Percentiles rank a stretch among this genome's conserved stretches.
These are phyloP conservation scores for Pediacus dermestoides DNA, from an alignment of 2,888 invertebrate species.

Conservation along the genomic window DNA sequence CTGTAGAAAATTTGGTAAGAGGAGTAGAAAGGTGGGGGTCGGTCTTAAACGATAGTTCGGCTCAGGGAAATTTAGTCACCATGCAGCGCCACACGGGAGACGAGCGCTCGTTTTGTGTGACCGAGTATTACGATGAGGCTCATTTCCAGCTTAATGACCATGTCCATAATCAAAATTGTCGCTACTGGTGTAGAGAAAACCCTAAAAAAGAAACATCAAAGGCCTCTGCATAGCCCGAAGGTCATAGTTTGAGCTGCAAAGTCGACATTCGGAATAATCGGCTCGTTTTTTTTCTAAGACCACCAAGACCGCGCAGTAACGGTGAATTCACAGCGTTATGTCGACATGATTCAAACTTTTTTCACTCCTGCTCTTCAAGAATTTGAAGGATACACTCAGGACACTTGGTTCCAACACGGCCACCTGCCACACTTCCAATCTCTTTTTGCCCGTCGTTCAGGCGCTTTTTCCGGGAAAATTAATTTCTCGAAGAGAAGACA, in stretches of 20 bases:
- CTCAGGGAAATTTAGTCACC: no score
- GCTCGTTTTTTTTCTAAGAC: constrained; percentile 14
- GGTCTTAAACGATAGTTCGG: no score
- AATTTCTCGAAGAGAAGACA: constrained; percentile 1
- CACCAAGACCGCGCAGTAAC: constrained; percentile 15
- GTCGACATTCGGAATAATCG: constrained; percentile 14
- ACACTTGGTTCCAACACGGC: constrained; percentile 13
- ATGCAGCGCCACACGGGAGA: no score
- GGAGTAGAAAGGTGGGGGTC: no score
- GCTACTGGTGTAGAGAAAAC: constrained; percentile 17
- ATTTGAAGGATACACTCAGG: constrained; percentile 12
- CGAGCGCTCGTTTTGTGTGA: no score
- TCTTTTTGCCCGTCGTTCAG: not conserved
- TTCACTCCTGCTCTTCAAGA: constrained; percentile 13
- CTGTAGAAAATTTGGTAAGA: no score
- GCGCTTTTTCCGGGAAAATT: constrained; percentile 2
- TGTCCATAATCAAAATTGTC: constrained; percentile 14
- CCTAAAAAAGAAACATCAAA: constrained; percentile 13
- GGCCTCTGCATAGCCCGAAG: constrained; percentile 14
- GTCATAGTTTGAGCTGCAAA: constrained; percentile 17
- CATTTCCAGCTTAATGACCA: constrained; percentile 9
- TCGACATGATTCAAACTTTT: constrained; percentile 14
- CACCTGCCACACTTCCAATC: constrained; percentile 6
- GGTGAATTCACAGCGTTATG: constrained; percentile 17
- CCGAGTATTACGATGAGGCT: no score